These are phyloP conservation scores for Zaprionus inermis DNA, from an alignment of 1,140 invertebrate genomes.

Conservation along the genomic window DNA sequence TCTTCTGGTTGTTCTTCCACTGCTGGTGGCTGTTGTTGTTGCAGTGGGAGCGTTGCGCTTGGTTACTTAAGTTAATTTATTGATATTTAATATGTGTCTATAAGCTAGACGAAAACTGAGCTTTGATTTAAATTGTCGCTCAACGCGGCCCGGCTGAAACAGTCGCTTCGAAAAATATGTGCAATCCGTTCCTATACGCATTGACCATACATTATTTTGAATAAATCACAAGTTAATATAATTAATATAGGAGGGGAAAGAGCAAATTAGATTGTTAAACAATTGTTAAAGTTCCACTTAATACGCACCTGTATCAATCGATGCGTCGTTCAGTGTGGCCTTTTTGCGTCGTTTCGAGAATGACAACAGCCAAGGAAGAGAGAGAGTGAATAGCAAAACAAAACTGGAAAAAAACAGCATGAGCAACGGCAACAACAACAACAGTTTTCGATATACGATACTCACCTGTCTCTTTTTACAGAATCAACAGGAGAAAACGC, in stretches of 20 bases:
- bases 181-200: no score
- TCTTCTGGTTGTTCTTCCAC: slow-evolving; percentile 11
- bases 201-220: no score
- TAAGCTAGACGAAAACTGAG: slow-evolving; percentile 41
- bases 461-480: slow-evolving; percentile 45
- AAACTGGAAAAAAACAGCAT: not conserved
- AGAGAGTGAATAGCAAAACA: not conserved
- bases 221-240: not conserved
- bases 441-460: not conserved
- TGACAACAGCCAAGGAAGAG: not conserved
- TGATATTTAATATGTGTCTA: slow-evolving; percentile 74
- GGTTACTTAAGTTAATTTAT: slow-evolving; percentile 60
- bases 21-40: slow-evolving; percentile 2
- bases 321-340: slow-evolving; percentile 4
- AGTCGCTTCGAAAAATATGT: slow-evolving; percentile 21
- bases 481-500: slow-evolving; percentile 86
- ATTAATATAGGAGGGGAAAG: no score
- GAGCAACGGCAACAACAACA: not conserved
- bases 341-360: slow-evolving; percentile 16
- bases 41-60: slow-evolving; percentile 62
- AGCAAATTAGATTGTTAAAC: no score
- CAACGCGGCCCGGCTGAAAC: not conserved
- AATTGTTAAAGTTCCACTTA: no score
- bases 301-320: not conserved
- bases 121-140: slow-evolving; percentile 54